A percentile compares a stretch with the other conserved stretches of the same genome.
These are phyloP conservation scores for Papilio elwesi DNA, from an alignment of 2,888 invertebrate species.

Conservation along the genomic window DNA sequence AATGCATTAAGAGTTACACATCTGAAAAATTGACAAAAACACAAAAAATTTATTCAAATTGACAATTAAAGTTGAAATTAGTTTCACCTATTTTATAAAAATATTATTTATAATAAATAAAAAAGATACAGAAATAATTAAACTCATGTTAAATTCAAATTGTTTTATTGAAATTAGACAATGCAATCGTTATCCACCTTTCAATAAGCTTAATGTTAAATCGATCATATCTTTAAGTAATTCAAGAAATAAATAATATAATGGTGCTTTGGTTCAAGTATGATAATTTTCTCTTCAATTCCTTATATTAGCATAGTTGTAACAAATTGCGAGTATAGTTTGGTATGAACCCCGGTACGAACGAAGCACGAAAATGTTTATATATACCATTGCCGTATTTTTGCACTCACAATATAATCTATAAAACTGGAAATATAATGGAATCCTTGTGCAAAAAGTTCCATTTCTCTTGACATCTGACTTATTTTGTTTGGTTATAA, in stretches of 20 bases:
- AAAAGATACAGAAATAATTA: too few species aligned
- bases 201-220: background rate
- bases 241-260: background rate
- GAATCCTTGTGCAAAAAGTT: slow-evolving; percentile 32
- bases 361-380: background rate
- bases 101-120: background rate
- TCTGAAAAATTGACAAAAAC: background rate
- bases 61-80: background rate
- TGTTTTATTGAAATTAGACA: background rate
- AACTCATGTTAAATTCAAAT: too few species aligned
- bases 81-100: background rate
- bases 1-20: slow-evolving; percentile 28
- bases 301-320: background rate
- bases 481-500: background rate
- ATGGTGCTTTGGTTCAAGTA: slow-evolving; percentile 1
- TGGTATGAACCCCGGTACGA: background rate
- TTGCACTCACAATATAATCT: background rate
- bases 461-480: slow-evolving; percentile 25
- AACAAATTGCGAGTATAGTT: background rate
- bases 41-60: background rate
- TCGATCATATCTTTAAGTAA: background rate
- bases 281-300: background rate
- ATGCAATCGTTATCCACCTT: background rate
- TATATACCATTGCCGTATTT: background rate
- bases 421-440: slow-evolving; percentile 26